phyloP scores from a whole-genome alignment of 2,888 invertebrate genomes.

The Listrodromus nycthemerus region DNA sequence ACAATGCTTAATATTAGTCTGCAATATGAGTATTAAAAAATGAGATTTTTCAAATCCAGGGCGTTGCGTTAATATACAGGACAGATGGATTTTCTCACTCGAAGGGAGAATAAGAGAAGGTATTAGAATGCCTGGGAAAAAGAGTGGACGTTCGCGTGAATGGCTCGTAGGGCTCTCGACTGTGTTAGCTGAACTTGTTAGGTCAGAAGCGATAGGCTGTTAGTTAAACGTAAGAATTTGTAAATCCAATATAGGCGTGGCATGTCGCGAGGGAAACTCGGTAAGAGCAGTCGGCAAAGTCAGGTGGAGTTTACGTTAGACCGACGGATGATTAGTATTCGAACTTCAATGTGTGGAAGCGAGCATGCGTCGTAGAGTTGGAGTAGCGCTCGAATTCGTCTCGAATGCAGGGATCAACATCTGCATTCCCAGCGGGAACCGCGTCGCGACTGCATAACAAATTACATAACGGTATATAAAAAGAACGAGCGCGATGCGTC shows the following conservation, averaged over 20 bases:
- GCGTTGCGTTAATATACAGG: no score
- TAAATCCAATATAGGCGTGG: slow-evolving; percentile 39
- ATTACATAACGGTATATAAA: slow-evolving; percentile 61
- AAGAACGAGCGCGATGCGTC: slow-evolving; percentile 34
- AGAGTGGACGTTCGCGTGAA: neutral
- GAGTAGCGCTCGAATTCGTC: slow-evolving; percentile 46
- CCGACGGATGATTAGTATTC: slow-evolving; percentile 26
- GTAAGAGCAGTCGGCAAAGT: neutral
- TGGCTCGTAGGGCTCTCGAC: neutral
- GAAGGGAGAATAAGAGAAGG: slow-evolving; percentile 6
- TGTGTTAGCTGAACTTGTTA: slow-evolving; percentile 5
- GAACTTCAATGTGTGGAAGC: neutral
- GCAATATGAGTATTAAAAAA: no score
- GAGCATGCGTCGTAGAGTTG: slow-evolving; percentile 17
- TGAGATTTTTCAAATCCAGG: no score
- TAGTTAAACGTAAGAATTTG: slow-evolving; percentile 19
- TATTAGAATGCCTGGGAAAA: slow-evolving; percentile 30
- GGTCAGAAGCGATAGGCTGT: slow-evolving; percentile 9
- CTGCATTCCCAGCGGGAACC: slow-evolving; percentile 18
- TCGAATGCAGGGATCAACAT: slow-evolving; percentile 7
- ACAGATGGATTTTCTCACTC: neutral
- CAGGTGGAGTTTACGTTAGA: slow-evolving; percentile 37
- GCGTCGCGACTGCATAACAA: slow-evolving; percentile 53
- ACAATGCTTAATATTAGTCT: no score
- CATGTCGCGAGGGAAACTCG: slow-evolving; percentile 1